Evolutionary conservation across 2,113 vertebrate species (phyloP).

Genomic region (Nycticebus coucang): DNA sequence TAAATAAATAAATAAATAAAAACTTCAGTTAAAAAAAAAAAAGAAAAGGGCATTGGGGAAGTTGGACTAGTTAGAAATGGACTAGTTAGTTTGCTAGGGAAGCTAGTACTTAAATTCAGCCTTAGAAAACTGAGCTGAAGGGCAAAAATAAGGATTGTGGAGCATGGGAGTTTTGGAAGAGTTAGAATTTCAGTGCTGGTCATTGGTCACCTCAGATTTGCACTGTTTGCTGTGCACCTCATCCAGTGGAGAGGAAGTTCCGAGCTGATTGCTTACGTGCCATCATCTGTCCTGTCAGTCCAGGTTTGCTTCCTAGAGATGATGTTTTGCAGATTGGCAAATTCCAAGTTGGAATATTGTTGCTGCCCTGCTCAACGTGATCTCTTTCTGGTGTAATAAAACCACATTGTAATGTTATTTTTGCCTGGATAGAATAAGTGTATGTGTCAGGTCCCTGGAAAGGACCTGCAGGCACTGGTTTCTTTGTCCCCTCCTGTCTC

Average conservation of each 20-base stretch:
- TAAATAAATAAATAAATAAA: too few relatives aligned
- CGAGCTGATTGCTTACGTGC: neutral
- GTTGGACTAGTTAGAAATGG: neutral
- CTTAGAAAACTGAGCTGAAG: neutral
- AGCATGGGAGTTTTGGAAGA: neutral
- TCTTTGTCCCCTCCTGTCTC: neutral
- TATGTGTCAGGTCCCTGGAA: neutral
- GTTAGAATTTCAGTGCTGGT: conserved; percentile 6
- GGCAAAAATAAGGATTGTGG: neutral
- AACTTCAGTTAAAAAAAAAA: too few relatives aligned
- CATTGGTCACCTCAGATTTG: neutral
- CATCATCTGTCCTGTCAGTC: neutral
- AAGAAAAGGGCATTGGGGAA: neutral
- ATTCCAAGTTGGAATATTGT: neutral
- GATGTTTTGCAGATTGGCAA: neutral
- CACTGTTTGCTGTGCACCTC: neutral
- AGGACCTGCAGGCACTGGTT: neutral
- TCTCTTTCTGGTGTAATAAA: neutral
- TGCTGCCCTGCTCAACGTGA: neutral
- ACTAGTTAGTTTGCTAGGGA: conserved; percentile 6
- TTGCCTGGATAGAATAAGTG: neutral
- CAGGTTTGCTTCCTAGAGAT: neutral
- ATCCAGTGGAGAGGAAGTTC: neutral
- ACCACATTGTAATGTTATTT: neutral
- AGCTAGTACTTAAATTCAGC: neutral